phyloP scores from a whole-genome alignment of 2,888 invertebrate species.

The Agonopterix arenella region DNA sequence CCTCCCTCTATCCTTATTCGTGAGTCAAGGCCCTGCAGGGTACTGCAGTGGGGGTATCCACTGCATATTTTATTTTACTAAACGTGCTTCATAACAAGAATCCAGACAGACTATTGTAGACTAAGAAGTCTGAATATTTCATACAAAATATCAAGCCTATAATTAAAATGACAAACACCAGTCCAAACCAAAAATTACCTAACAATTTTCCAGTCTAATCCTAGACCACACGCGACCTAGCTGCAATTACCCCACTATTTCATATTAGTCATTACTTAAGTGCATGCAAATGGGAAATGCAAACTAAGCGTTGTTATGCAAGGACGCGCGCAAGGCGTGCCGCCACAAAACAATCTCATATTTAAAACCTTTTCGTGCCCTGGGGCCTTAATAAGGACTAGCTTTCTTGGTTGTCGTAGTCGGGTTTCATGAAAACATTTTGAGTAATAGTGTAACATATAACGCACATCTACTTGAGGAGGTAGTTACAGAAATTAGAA shows the following conservation, averaged over 20 bases:
- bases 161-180: background rate
- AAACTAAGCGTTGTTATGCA: slow-evolving; percentile 19
- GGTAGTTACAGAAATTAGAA: too few species aligned
- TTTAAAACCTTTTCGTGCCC: slow-evolving; percentile 10
- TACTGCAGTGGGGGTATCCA: too few species aligned
- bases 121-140: too few species aligned
- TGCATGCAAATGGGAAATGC: slow-evolving; percentile 22
- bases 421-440: too few species aligned
- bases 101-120: too few species aligned
- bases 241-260: slow-evolving; percentile 8
- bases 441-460: too few species aligned
- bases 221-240: slow-evolving; percentile 1
- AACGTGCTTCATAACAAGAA: too few species aligned
- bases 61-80: too few species aligned
- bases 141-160: background rate
- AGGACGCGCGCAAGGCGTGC: slow-evolving; percentile 12
- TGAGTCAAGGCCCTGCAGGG: too few species aligned
- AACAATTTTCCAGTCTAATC: slow-evolving; percentile 3
- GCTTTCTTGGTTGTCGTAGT: too few species aligned
- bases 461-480: too few species aligned
- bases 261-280: slow-evolving; percentile 16
- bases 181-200: background rate
- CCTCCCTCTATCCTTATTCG: too few species aligned
- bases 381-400: background rate
- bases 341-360: slow-evolving; percentile 9